Evolutionary conservation across 92 coral and sea anemone species (phyloP).

Genomic region (Porites cylindrica): DNA sequence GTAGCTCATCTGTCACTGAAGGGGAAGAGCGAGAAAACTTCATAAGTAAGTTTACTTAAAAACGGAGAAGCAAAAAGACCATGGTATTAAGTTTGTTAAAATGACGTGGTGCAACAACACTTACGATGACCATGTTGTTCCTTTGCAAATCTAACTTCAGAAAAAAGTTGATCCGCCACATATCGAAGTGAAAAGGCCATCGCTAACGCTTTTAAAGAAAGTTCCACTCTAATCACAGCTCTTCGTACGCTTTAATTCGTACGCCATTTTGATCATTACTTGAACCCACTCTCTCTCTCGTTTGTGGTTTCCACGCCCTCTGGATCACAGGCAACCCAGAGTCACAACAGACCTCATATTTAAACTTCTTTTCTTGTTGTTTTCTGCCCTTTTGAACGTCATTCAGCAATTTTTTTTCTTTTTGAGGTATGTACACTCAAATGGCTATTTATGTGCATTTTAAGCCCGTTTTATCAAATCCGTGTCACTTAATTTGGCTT

Average conservation of each 20-base stretch:
- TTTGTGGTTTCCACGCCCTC: not conserved
- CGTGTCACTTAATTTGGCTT: too few relatives aligned
- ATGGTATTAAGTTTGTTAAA: not conserved
- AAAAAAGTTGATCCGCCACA: conserved; percentile 75
- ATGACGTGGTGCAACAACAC: conserved; percentile 19
- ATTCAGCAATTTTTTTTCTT: too few relatives aligned
- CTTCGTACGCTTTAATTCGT: too few relatives aligned
- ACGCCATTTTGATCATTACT: conserved; percentile 3
- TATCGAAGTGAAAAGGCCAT: conserved; percentile 69
- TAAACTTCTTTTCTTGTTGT: too few relatives aligned
- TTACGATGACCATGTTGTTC: conserved; percentile 77
- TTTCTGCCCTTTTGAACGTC: too few relatives aligned
- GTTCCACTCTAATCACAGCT: not conserved
- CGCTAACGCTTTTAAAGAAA: not conserved
- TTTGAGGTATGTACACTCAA: too few relatives aligned
- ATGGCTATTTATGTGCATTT: too few relatives aligned
- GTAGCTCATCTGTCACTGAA: conserved; percentile 82
- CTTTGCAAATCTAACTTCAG: conserved; percentile 79
- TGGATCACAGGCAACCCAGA: not conserved
- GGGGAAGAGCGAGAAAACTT: not conserved
- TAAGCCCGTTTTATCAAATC: too few relatives aligned
- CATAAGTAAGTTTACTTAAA: not conserved
- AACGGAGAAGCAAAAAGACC: not conserved
- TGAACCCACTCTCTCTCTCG: not conserved
- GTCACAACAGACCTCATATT: too few relatives aligned